Evolutionary conservation across 2,888 invertebrate genomes (phyloP).

Genomic region (Drosophila bunnanda): DNA sequence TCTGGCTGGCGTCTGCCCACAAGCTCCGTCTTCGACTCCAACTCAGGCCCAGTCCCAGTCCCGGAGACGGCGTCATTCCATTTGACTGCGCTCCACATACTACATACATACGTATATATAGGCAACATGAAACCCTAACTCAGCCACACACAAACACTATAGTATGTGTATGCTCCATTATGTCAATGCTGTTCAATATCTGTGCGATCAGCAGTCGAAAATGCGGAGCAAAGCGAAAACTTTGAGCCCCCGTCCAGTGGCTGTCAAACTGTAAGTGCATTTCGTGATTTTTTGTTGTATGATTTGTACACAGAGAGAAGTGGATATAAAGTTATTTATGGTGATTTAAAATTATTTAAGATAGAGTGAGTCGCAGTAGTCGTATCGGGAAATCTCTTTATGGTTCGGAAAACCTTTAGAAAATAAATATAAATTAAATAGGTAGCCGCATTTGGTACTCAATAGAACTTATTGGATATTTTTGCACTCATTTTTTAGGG

Average conservation of each 20-base stretch:
- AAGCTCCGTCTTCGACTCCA: slow-evolving; percentile 31
- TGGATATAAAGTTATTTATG: too few relatives aligned
- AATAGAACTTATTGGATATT: too few relatives aligned
- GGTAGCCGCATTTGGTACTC: too few relatives aligned
- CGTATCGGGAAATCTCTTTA: too few relatives aligned
- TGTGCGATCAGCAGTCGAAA: slow-evolving; percentile 74
- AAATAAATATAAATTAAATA: too few relatives aligned
- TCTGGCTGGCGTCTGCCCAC: slow-evolving; percentile 66
- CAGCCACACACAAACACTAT: slow-evolving; percentile 28
- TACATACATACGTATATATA: slow-evolving; percentile 22
- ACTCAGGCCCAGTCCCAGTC: slow-evolving; percentile 19
- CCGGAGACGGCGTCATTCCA: slow-evolving; percentile 73
- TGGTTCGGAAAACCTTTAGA: too few relatives aligned
- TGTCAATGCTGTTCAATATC: slow-evolving; percentile 74
- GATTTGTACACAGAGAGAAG: slow-evolving; percentile 7
- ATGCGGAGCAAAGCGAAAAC: slow-evolving; percentile 58
- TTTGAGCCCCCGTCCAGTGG: slow-evolving; percentile 51
- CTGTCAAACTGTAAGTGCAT: slow-evolving; percentile 64
- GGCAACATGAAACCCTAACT: slow-evolving; percentile 51
- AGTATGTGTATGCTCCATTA: slow-evolving; percentile 49
- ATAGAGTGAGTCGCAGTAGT: too few relatives aligned
- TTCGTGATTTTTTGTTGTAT: slow-evolving; percentile 22
- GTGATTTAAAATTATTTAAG: neutral
- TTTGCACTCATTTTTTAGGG: too few relatives aligned
- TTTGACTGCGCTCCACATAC: slow-evolving; percentile 73